Percentiles rank a stretch among this genome's conserved stretches.
Conservation (phyloP, 2,888 invertebrate species). For the Xiphydria camelus region DNA sequence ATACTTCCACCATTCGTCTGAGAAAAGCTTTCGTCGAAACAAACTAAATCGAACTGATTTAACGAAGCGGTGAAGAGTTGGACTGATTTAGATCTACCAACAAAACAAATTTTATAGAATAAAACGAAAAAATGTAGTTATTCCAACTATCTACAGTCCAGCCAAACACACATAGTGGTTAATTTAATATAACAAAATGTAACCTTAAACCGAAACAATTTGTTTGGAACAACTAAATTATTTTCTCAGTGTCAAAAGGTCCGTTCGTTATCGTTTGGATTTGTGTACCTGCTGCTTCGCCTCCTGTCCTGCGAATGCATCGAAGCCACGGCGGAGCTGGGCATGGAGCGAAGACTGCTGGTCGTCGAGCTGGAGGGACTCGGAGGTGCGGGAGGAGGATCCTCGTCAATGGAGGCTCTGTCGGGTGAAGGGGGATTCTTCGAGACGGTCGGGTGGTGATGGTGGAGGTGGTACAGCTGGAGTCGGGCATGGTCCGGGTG, state of each 20-base stretch:
- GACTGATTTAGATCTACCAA: no score
- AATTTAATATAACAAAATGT: no score
- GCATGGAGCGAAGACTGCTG: constrained; percentile 53
- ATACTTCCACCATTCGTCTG: no score
- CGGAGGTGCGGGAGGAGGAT: constrained; percentile 43
- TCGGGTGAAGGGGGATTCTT: constrained; percentile 54
- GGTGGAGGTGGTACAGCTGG: constrained; percentile 57
- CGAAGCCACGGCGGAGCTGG: constrained; percentile 49
- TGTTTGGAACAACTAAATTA: no score
- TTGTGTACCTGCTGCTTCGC: constrained; percentile 49
- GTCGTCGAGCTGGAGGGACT: constrained; percentile 55
- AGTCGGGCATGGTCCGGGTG: constrained; percentile 73
- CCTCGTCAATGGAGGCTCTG: constrained; percentile 56
- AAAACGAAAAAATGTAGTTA: no score
- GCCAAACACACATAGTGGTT: not conserved
- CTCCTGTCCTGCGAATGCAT: constrained; percentile 49
- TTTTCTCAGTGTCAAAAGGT: not conserved
- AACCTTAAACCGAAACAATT: no score
- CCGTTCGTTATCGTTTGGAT: not conserved
- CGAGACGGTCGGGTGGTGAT: constrained; percentile 49
- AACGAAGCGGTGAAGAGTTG: no score
- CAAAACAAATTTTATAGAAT: no score
- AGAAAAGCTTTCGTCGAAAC: no score
- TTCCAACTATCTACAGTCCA: no score
- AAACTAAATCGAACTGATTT: no score